Percentiles rank a stretch among this genome's conserved stretches.
These are phyloP conservation scores for Cerastis leucographa DNA, from an alignment of 2,888 invertebrate genomes.

Conservation along the genomic window DNA sequence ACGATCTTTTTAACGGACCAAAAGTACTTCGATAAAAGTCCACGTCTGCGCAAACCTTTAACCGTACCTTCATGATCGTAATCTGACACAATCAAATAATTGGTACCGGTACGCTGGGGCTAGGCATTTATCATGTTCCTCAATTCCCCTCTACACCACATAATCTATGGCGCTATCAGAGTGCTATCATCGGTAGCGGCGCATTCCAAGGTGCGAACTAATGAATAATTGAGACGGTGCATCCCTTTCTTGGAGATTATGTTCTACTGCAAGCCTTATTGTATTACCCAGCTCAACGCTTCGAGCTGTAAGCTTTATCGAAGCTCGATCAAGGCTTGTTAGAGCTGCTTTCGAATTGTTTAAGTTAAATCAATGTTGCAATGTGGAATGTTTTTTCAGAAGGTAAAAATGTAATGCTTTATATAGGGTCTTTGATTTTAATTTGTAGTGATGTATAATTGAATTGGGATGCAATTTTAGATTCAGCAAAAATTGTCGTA, in stretches of 20 bases:
- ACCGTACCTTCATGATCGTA: not conserved
- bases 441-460: not conserved
- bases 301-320: slow-evolving; percentile 13
- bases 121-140: not conserved
- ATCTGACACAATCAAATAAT: not conserved
- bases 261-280: slow-evolving; percentile 17
- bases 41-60: not conserved
- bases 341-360: slow-evolving; percentile 10
- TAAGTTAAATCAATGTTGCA: not conserved
- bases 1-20: not conserved
- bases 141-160: not conserved
- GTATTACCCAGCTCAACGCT: slow-evolving; percentile 11
- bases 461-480: not conserved
- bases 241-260: slow-evolving; percentile 23
- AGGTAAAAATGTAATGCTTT: not conserved
- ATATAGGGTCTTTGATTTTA: not conserved
- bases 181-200: slow-evolving; percentile 67
- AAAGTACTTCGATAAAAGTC: not conserved
- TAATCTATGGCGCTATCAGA: slow-evolving; percentile 68
- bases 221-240: slow-evolving; percentile 78
- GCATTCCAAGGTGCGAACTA: slow-evolving; percentile 73
- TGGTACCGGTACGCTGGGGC: not conserved
- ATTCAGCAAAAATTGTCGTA: no score
- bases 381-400: not conserved
- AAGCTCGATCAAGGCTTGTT: slow-evolving; percentile 22